Base-by-base conservation (phyloP, 2,888 invertebrate species). In the Eulithis testata region DNA sequence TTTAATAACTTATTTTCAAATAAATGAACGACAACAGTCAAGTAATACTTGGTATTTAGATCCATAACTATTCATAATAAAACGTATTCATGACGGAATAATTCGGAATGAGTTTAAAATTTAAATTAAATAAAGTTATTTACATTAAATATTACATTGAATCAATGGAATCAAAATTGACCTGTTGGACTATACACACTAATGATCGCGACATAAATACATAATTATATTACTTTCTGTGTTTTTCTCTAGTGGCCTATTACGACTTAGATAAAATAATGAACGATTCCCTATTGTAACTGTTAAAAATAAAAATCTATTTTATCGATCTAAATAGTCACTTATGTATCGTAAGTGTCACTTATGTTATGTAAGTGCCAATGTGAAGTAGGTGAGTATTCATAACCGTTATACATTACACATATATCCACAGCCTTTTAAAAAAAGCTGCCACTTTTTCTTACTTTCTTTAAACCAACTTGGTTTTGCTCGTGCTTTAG, bases 41-140 rank as follows among this genome's bases (percentile, higher is more conserved):
- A n/a, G n/a, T 83, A 73, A 70, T 66, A 69, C 57, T 64, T 66
- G 9, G 61, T 70, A 65, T 69, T 69, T 71, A 68, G 61, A 66
- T 50, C 54, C 67, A 70, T 69, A 71, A 68, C 52, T 79, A 76
- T 74, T 72, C 58, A 70, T 73, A 73, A 71, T 75, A 72, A 70
- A 76, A 78, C 73, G 69, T 71, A 77, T 72, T 67, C 47, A 73
- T 76, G 79, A 79, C 77, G 80, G 77, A 78, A 71, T 80, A 76
- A 74, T 74, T 73, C 73, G 72, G 65, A 72, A 72, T 54, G 45
- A 65, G 59, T 76, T 73, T 71, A 70, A 69, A 71, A 73, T 60
- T 68, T 69, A 63, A 72, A 73, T 58, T 52, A 71, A 71, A 70
- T 68, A 63, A 70, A 64, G 43, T 45, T 68, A 70, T 69, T 66